phyloP scores from a whole-genome alignment of 1,140 invertebrate genomes.

The Pogonus chalceus region DNA sequence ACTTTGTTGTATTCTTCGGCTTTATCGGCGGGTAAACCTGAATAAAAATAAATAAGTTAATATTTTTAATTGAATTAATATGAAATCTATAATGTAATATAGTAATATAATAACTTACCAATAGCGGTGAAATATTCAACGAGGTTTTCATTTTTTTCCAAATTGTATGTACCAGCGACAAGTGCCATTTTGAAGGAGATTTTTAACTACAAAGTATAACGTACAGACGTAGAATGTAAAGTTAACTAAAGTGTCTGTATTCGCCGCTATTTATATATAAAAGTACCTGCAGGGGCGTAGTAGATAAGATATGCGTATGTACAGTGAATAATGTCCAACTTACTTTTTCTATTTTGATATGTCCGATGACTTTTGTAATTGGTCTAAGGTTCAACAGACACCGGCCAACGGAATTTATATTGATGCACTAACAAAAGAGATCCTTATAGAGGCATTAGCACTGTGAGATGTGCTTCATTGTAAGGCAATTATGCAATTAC shows the following conservation, averaged over 20 bases:
- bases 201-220: not conserved
- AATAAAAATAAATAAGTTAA: conserved; percentile 13
- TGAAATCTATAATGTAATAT: conserved; percentile 6
- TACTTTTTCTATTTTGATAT: not conserved
- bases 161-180: conserved; percentile 45
- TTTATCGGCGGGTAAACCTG: conserved; percentile 27
- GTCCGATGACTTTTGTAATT: not conserved
- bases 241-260: not conserved
- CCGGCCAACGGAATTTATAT: not conserved
- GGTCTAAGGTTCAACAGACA: not conserved
- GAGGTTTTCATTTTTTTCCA: conserved; percentile 51
- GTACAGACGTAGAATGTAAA: not conserved
- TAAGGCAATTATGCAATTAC: not conserved
- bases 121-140: conserved; percentile 46
- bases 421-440: not conserved
- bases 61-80: conserved; percentile 9
- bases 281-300: not conserved
- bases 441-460: not conserved
- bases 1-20: conserved; percentile 2
- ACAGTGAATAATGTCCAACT: not conserved
- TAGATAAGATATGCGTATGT: not conserved
- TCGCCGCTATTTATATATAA: not conserved
- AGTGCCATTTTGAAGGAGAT: conserved; percentile 21
- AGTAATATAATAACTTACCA: conserved; percentile 35
- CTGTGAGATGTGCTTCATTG: not conserved